phyloP scores from a whole-genome alignment of 1,140 invertebrate genomes.

The Rhynchophorus ferrugineus region DNA sequence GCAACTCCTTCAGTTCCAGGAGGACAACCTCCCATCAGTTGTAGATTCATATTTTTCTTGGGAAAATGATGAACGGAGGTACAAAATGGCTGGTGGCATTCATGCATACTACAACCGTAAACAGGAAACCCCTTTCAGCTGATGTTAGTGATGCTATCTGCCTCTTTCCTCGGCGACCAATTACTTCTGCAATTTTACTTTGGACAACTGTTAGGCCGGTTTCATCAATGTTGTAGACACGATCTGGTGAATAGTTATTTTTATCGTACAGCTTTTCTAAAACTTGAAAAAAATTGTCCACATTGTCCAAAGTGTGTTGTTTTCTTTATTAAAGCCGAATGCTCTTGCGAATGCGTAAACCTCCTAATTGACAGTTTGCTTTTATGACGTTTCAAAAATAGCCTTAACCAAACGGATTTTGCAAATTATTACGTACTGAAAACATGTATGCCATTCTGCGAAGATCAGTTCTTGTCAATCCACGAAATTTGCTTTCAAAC shows the following conservation, averaged over 20 bases:
- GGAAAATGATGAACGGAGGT: constrained; percentile 17
- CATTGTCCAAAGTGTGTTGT: too few relatives aligned
- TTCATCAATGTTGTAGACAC: constrained; percentile 16
- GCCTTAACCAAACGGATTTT: too few relatives aligned
- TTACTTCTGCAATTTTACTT: constrained; percentile 10
- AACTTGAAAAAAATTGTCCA: constrained; percentile 35
- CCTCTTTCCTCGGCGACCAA: constrained; percentile 9
- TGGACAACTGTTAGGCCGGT: constrained; percentile 13
- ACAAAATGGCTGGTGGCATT: constrained; percentile 29
- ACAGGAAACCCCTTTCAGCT: constrained; percentile 43
- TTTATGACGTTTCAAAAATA: too few relatives aligned
- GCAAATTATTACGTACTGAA: too few relatives aligned
- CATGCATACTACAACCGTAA: constrained; percentile 40
- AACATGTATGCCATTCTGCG: too few relatives aligned
- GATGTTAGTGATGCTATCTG: constrained; percentile 38
- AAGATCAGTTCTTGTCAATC: too few relatives aligned
- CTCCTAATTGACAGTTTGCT: not conserved
- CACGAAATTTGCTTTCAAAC: too few relatives aligned
- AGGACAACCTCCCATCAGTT: constrained; percentile 19
- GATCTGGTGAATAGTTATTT: constrained; percentile 7
- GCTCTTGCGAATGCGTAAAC: constrained; percentile 23
- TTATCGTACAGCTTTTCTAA: constrained; percentile 23
- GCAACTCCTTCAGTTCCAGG: too few relatives aligned
- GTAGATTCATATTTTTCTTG: constrained; percentile 16
- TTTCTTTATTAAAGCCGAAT: constrained; percentile 33